Conservation (phyloP, 2,797 vertebrate species). For the Microctenopoma steveboyesi region DNA sequence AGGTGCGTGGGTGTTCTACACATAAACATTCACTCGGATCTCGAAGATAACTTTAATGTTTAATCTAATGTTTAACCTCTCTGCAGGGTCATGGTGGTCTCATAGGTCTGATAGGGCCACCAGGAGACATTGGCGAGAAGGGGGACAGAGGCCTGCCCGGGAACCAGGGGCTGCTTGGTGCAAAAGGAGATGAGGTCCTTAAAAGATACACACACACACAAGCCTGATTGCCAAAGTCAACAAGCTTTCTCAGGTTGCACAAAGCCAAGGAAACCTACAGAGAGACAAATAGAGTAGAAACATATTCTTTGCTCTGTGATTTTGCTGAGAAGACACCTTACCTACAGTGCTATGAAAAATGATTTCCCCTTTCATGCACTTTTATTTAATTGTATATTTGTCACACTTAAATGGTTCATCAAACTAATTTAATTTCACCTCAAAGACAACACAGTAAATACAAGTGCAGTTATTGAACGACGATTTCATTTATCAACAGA, state of each 20-base stretch:
- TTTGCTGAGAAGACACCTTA: no score
- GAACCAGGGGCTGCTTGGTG: slow-evolving; percentile 89
- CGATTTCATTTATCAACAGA: no score
- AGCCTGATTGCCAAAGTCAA: neutral
- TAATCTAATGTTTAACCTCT: slow-evolving; percentile 11
- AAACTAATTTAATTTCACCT: no score
- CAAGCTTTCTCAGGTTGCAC: neutral
- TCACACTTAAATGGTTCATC: no score
- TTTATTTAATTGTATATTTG: no score
- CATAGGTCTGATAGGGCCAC: slow-evolving; percentile 95
- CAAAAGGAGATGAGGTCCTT: slow-evolving; percentile 91
- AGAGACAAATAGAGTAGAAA: no score
- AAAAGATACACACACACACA: slow-evolving; percentile 3
- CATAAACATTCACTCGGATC: neutral
- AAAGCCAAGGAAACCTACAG: no score
- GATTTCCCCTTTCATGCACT: no score
- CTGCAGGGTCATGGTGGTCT: slow-evolving; percentile 94
- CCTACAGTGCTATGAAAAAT: no score
- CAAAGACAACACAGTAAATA: no score
- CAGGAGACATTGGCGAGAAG: slow-evolving; percentile 96
- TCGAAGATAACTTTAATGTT: slow-evolving; percentile 1
- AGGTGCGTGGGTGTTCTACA: slow-evolving; percentile 76
- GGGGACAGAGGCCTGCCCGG: slow-evolving; percentile 95
- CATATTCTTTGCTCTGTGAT: no score
- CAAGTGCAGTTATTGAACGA: no score